phyloP scores from a whole-genome alignment of 2,888 invertebrate genomes.

The Andrena bicolor region DNA sequence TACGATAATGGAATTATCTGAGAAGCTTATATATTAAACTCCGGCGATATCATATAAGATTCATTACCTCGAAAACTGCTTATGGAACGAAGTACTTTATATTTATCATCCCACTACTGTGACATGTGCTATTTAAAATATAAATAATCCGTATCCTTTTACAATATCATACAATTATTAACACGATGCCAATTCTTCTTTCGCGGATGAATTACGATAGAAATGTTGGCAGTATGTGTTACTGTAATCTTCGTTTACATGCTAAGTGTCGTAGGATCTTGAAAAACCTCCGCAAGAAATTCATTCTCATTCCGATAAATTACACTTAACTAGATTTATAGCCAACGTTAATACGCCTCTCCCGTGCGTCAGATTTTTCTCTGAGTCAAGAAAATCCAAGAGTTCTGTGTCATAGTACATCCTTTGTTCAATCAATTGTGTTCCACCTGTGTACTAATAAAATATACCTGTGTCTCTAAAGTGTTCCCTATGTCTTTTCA shows the following conservation, averaged over 20 bases:
- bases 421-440: slow-evolving; percentile 17
- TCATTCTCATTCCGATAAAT: slow-evolving; percentile 41
- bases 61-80: slow-evolving; percentile 18
- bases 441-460: not conserved
- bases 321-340: slow-evolving; percentile 22
- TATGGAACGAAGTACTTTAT: not conserved
- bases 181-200: not conserved
- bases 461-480: not conserved
- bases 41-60: slow-evolving; percentile 19
- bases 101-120: slow-evolving; percentile 33
- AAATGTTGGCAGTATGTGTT: not conserved
- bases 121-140: slow-evolving; percentile 32
- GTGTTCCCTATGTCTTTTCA: not conserved
- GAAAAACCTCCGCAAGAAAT: not conserved
- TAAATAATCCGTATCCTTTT: slow-evolving; percentile 56
- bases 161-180: not conserved
- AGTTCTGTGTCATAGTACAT: slow-evolving; percentile 29
- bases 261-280: not conserved
- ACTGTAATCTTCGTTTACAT: slow-evolving; percentile 45
- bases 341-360: slow-evolving; percentile 15
- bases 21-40: slow-evolving; percentile 27
- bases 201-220: not conserved
- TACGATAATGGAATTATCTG: slow-evolving; percentile 56
- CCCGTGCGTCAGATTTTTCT: slow-evolving; percentile 27
- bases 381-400: slow-evolving; percentile 48